These are phyloP conservation scores for Nomada ferruginata DNA, from an alignment of 2,888 invertebrate genomes.

Conservation along the genomic window DNA sequence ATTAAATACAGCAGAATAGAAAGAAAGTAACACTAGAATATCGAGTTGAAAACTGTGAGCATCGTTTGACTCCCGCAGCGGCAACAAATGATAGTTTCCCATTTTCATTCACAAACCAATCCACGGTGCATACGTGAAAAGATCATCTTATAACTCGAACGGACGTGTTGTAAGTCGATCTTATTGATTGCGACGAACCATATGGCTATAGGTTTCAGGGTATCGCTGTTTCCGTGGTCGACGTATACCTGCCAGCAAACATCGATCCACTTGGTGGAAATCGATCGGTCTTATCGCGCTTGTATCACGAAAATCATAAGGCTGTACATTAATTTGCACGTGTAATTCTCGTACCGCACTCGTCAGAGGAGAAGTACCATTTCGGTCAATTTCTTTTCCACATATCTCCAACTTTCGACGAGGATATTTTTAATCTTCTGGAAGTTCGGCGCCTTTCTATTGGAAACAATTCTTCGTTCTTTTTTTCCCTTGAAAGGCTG, in stretches of 20 bases:
- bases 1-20: too few species aligned
- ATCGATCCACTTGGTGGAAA: constrained; percentile 53
- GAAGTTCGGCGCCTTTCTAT: neutral
- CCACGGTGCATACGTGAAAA: neutral
- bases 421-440: neutral
- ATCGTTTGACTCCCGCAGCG: neutral
- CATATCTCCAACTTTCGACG: neutral
- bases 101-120: constrained; percentile 13
- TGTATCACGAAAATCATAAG: constrained; percentile 40
- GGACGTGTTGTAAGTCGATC: constrained; percentile 64
- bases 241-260: constrained; percentile 48
- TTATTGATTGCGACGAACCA: constrained; percentile 66
- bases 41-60: too few species aligned
- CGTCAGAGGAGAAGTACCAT: neutral
- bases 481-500: neutral
- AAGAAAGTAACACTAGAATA: too few species aligned
- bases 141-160: constrained; percentile 38
- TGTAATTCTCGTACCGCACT: neutral
- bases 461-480: too few species aligned
- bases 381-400: neutral
- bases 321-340: constrained; percentile 7
- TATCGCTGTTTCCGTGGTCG: constrained; percentile 70
- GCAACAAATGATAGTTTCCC: neutral
- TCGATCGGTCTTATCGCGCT: constrained; percentile 41
- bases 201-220: constrained; percentile 67